Percentiles rank a stretch among this genome's conserved stretches.
Conservation (phyloP, 1,140 invertebrate genomes). For the Sminthurides bifidus region DNA sequence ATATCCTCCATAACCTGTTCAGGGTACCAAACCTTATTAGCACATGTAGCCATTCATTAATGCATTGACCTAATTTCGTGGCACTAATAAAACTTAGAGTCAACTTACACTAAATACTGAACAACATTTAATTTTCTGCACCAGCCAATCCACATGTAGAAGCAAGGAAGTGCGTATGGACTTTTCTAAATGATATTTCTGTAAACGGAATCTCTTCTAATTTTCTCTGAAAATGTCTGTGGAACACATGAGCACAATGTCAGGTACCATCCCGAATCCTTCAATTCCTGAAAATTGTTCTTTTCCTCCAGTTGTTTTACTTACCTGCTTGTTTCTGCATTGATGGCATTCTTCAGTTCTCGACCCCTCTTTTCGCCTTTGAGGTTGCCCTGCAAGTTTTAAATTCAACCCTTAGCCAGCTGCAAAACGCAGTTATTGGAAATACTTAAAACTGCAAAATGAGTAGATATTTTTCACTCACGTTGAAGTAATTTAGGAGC, state of each 20-base stretch:
- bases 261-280: neutral
- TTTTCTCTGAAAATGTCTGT: slow-evolving; percentile 62
- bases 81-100: slow-evolving; percentile 3
- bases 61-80: neutral
- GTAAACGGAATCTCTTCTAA: slow-evolving; percentile 69
- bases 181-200: slow-evolving; percentile 39
- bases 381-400: slow-evolving; percentile 42
- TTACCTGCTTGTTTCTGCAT: slow-evolving; percentile 28
- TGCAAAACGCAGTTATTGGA: neutral
- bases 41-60: too few species aligned
- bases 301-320: slow-evolving; percentile 19
- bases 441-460: slow-evolving; percentile 8
- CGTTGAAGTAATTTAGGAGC: slow-evolving; percentile 48
- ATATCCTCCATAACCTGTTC: slow-evolving; percentile 54
- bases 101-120: slow-evolving; percentile 41
- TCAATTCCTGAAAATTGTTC: slow-evolving; percentile 14
- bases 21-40: neutral
- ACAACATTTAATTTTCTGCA: slow-evolving; percentile 57
- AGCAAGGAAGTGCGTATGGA: slow-evolving; percentile 39
- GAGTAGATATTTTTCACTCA: slow-evolving; percentile 31
- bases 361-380: slow-evolving; percentile 38
- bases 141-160: slow-evolving; percentile 57
- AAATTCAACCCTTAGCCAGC: neutral
- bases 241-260: slow-evolving; percentile 30
- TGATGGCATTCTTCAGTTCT: slow-evolving; percentile 9